Base-by-base conservation (phyloP, 2,113 vertebrate species). In the Coregonus clupeaformis region DNA sequence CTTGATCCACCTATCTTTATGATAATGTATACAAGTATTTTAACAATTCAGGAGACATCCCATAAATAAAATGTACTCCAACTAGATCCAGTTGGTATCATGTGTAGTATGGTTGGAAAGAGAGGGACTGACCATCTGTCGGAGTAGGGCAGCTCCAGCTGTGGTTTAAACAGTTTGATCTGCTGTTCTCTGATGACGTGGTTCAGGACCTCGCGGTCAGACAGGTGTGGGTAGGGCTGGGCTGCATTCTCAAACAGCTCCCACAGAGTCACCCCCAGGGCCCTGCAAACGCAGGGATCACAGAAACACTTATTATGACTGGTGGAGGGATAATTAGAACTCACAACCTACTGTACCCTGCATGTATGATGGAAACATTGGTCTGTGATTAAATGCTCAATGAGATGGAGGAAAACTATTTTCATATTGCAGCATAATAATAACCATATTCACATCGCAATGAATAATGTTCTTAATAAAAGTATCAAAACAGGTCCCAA, bases 261-360 rank as follows among this genome's bases (percentile, higher is more conserved):
- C 97, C 97, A 99, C 6, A 99, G 70, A 0, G 97, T 97, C 65
- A 99, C 94, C 9, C 97, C 97, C 86, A 99, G 87, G 0, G 97
- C 94, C 97, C 97, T 99, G 73, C 1, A 76, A 80, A 85, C 16
- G 78, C 45, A 32, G 42, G 18, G 49, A 22, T 69, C 68, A 27
- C 1, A 14, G 63, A 71, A 45, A 49, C 71, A 73, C 64, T 62
- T n/a, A n/a, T n/a, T 24, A 62, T 65, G 25, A 16, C 25, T 16
- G 13, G 63, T 14, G 25, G 4, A 65, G 25, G 29, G 29, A 65
- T 16, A 6, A 11, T 65, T 18, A 65, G 11, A 14, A 64, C 24
- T 25, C 25, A 29, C 22, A 65, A 18, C 4, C 12, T 16, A 18
- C 49, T 52, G 49, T 52, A 52, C 27, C 49, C 49, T 18, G 16